Conservation (phyloP, 1,140 invertebrate genomes). For the Medauroidea extradentata region DNA sequence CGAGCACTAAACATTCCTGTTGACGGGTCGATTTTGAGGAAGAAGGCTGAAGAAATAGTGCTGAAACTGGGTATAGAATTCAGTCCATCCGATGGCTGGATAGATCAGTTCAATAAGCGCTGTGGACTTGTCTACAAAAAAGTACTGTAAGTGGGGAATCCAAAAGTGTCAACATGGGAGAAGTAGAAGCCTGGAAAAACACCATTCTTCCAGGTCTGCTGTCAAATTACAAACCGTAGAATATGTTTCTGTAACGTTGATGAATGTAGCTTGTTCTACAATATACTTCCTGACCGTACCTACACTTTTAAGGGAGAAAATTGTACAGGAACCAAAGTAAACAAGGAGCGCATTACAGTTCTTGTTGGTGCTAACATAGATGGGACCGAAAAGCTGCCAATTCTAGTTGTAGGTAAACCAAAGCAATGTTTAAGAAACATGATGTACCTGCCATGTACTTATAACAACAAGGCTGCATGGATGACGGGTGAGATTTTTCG, state of each 20-base stretch:
- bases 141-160: constrained; percentile 13
- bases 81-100: constrained; percentile 23
- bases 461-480: constrained; percentile 36
- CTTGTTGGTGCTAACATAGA: constrained; percentile 33
- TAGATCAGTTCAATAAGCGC: constrained; percentile 29
- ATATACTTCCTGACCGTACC: constrained; percentile 33
- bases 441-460: constrained; percentile 22
- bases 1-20: constrained; percentile 32
- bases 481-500: constrained; percentile 26
- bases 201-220: not conserved
- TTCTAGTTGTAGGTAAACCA: constrained; percentile 36
- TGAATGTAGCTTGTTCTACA: constrained; percentile 43
- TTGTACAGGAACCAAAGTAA: constrained; percentile 39
- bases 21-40: constrained; percentile 34
- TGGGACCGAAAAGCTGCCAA: constrained; percentile 26
- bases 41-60: constrained; percentile 33
- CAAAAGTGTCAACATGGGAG: not conserved
- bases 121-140: constrained; percentile 6
- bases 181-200: not conserved
- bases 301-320: constrained; percentile 35
- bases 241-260: constrained; percentile 43
- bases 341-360: constrained; percentile 39
- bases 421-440: constrained; percentile 34
- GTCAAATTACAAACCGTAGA: constrained; percentile 9
- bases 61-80: constrained; percentile 25